Evolutionary conservation across 2,797 vertebrate genomes (phyloP).

Genomic region (Mus minutoides): DNA sequence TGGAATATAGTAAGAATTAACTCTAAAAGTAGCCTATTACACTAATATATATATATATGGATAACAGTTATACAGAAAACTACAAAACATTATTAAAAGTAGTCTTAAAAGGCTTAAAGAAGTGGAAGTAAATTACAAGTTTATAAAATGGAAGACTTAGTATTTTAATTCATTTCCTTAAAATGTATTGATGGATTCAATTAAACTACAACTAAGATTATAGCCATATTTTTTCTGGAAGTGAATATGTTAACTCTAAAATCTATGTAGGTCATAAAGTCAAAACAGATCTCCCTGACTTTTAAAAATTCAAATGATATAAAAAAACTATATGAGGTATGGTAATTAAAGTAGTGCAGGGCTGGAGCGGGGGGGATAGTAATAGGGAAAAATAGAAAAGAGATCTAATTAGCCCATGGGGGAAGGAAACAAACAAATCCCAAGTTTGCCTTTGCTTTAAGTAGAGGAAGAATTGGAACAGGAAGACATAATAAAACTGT

Average conservation of each 20-base stretch:
- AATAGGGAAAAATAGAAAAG: neutral
- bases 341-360: neutral
- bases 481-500: neutral
- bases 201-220: neutral
- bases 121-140: neutral
- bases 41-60: neutral
- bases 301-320: neutral
- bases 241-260: neutral
- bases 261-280: neutral
- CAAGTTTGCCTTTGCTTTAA: neutral
- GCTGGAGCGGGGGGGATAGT: too few species aligned
- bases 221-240: neutral
- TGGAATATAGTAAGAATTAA: neutral
- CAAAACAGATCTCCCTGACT: neutral
- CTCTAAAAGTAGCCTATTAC: neutral
- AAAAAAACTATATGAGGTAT: neutral
- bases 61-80: neutral
- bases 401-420: neutral
- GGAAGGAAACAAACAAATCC: neutral
- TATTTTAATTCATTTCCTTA: neutral
- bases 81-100: neutral
- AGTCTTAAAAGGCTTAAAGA: neutral
- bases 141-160: neutral
- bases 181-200: neutral
- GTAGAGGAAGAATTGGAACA: neutral